Base-by-base conservation (phyloP, 1,140 invertebrate genomes). In the Tetragnatha versicolor region DNA sequence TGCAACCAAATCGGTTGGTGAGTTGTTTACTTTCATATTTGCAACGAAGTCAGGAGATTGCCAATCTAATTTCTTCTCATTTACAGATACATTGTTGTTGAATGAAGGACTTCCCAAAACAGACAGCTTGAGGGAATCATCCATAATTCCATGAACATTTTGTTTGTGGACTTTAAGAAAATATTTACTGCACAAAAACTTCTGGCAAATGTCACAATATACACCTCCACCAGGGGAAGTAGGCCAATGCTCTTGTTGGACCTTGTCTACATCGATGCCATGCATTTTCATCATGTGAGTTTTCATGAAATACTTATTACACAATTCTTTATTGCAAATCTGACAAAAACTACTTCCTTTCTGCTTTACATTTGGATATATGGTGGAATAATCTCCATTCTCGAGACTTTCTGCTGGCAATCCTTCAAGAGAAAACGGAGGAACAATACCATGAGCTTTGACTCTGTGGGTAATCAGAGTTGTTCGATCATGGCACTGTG, bases 211-310 rank as follows among this genome's bases (percentile, higher is more conserved):
- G 85, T 98, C 96, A 88, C 96, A 98, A 9, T 94, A 93, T 0
- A 97, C 94, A 4, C 95, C 94, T 84, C 94, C 94, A 0, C 93
- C 92, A 1, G 93, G 93, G 83, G 93, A 93, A 29, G 69, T 70
- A 20, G 80, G 80, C 85, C 96, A 94, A 25, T 37, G 72, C 55
- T 81, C 77, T 68, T 83, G 80, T 72, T 86, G 84, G 9, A 20
- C 58, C 29, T 77, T 77, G 79, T 87, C 86, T 49, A 97, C 93
- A 84, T 96, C 94, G 78, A 99, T 97, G 14, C 97, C 96, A 85
- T 99, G 98, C 93, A 99, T 98, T 85, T 98, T 93, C 83, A 98
- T 92, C 95, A 99, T 99, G 87, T 99, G 98, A 0, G 97, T 99
- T 85, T 98, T 96, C 92, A 99, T 96, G 85, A 99, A 99, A 84